Evolutionary conservation across 2,888 invertebrate genomes (phyloP).

Genomic region (Drosophila peninsularis): DNA sequence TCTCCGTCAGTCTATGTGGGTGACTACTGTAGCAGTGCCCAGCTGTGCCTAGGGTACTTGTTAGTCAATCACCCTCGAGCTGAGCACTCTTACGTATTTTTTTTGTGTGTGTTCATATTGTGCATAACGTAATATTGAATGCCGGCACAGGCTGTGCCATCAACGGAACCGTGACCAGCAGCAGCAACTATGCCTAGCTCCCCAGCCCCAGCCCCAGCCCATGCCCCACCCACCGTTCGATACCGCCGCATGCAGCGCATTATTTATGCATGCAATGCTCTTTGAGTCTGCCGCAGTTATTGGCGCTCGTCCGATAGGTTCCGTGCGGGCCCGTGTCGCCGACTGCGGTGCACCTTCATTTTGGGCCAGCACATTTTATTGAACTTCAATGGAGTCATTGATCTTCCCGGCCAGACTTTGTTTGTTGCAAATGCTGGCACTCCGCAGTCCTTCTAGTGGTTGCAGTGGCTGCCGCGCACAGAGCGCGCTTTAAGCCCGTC

Average conservation of each 20-base stretch:
- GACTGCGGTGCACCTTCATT: slow-evolving; percentile 50
- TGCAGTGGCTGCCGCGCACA: not conserved
- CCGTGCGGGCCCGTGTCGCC: slow-evolving; percentile 34
- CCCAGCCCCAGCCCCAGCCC: not conserved
- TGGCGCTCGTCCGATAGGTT: slow-evolving; percentile 54
- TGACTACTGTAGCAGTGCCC: not conserved
- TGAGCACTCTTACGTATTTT: slow-evolving; percentile 1
- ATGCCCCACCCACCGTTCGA: not conserved
- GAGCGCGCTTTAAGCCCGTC: slow-evolving; percentile 35
- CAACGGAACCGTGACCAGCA: slow-evolving; percentile 23
- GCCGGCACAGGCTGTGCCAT: slow-evolving; percentile 29
- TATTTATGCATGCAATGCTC: slow-evolving; percentile 79
- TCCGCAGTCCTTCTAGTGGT: slow-evolving; percentile 2
- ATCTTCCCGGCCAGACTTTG: slow-evolving; percentile 71
- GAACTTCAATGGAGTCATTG: slow-evolving; percentile 75
- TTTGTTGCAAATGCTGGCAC: slow-evolving; percentile 50
- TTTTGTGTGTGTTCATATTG: slow-evolving; percentile 21
- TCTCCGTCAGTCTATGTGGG: not conserved
- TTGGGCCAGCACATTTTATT: slow-evolving; percentile 62
- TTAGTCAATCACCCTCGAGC: slow-evolving; percentile 2
- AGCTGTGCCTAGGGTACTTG: slow-evolving; percentile 2
- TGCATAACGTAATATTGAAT: slow-evolving; percentile 61
- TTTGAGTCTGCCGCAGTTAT: slow-evolving; percentile 78
- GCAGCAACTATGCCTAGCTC: slow-evolving; percentile 5
- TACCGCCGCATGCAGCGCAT: slow-evolving; percentile 48